These are phyloP conservation scores for Lutraria rhynchaena DNA, from an alignment of 1,140 invertebrate genomes.

Conservation along the genomic window DNA sequence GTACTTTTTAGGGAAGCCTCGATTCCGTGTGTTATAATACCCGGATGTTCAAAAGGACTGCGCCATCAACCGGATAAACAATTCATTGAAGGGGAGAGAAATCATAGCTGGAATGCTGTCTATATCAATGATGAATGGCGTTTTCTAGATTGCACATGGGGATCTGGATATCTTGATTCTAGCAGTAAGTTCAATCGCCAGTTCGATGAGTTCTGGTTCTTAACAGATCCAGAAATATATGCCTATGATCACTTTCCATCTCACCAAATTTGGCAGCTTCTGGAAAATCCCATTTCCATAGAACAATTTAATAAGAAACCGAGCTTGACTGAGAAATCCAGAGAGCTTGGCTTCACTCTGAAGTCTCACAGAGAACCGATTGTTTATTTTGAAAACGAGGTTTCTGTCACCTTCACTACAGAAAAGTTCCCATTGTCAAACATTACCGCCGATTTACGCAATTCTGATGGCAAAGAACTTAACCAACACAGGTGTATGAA, in stretches of 20 bases:
- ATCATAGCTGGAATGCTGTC: constrained; percentile 71
- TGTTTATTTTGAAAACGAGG: constrained; percentile 52
- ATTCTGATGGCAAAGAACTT: constrained; percentile 11
- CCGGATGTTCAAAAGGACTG: constrained; percentile 53
- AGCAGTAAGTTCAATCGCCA: constrained; percentile 45
- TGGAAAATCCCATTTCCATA: constrained; percentile 49
- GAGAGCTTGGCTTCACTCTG: constrained; percentile 45
- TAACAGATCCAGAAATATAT: constrained; percentile 83
- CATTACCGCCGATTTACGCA: constrained; percentile 44
- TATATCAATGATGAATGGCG: constrained; percentile 65
- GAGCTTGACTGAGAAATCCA: constrained; percentile 43
- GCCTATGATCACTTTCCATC: constrained; percentile 83
- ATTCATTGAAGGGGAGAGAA: constrained; percentile 44
- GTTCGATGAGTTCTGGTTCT: constrained; percentile 80
- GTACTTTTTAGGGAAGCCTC: constrained; percentile 44
- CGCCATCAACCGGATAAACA: constrained; percentile 50
- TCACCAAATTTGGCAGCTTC: constrained; percentile 65
- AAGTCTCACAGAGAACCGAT: constrained; percentile 55
- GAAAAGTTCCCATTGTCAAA: constrained; percentile 42
- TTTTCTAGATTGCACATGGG: constrained; percentile 81
- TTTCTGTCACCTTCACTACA: constrained; percentile 43
- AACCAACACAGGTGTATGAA: constrained; percentile 47
- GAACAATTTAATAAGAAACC: constrained; percentile 57
- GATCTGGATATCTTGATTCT: constrained; percentile 72
- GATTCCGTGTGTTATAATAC: constrained; percentile 46